These are phyloP conservation scores for Isaurus tuberculatus DNA, from an alignment of 92 coral and sea anemone genomes.

Conservation along the genomic window DNA sequence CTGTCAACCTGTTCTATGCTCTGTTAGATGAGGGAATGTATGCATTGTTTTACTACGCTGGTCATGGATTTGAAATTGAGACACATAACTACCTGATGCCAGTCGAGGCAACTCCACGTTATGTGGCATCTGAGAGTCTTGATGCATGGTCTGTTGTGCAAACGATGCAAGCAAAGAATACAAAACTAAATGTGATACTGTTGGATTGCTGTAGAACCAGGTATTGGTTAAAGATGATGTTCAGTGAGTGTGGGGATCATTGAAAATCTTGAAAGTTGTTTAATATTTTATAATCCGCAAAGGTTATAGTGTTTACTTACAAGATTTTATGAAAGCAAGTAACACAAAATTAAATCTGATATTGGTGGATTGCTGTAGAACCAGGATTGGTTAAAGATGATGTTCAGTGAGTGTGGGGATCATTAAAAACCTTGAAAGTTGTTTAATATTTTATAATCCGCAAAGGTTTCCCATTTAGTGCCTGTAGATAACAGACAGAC, in stretches of 20 bases:
- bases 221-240: conserved; percentile 37
- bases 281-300: too few relatives aligned
- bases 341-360: conserved; percentile 82
- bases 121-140: conserved; percentile 69
- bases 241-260: too few relatives aligned
- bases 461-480: too few relatives aligned
- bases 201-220: conserved; percentile 96
- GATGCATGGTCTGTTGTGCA: conserved; percentile 76
- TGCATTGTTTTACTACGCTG: conserved; percentile 96
- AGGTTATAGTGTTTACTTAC: too few relatives aligned
- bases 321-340: conserved; percentile 87
- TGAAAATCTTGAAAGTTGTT: too few relatives aligned
- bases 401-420: too few relatives aligned
- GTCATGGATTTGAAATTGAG: conserved; percentile 87
- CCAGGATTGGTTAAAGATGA: conserved; percentile 48
- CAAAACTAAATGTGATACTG: conserved; percentile 80
- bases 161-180: conserved; percentile 81
- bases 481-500: too few relatives aligned
- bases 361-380: conserved; percentile 93
- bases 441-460: too few relatives aligned
- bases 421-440: too few relatives aligned
- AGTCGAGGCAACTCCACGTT: conserved; percentile 74
- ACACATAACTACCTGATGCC: conserved; percentile 94
- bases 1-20: conserved; percentile 70
- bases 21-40: conserved; percentile 85